Conservation (phyloP, 2,797 vertebrate species). For the Mionectes olivaceus region DNA sequence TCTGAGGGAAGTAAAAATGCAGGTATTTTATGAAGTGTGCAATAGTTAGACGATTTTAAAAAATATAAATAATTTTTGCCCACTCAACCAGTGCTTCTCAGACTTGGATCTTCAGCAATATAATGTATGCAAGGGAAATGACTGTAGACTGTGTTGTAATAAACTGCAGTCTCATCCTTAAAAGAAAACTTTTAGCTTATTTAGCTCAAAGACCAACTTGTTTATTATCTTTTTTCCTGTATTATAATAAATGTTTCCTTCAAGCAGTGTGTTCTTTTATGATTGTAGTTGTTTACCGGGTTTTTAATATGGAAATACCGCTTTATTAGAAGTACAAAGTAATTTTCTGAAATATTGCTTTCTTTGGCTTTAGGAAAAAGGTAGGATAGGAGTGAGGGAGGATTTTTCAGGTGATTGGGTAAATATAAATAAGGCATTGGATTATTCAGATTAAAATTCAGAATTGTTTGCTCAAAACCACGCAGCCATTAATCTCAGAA, state of each 20-base stretch:
- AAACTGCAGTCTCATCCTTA: neutral
- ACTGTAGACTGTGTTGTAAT: neutral
- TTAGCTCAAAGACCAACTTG: neutral
- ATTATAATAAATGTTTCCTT: neutral
- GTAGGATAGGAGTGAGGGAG: neutral
- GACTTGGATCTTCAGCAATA: neutral
- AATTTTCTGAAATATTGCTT: neutral
- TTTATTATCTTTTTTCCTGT: neutral
- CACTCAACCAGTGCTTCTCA: neutral
- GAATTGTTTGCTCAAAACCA: neutral
- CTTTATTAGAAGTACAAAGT: neutral
- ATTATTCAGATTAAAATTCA: slow-evolving; percentile 19
- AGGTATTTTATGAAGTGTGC: neutral
- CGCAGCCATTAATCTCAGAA: neutral
- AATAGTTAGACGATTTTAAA: neutral
- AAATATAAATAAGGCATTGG: slow-evolving; percentile 20
- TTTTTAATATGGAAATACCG: neutral
- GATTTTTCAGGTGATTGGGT: neutral
- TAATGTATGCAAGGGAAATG: neutral
- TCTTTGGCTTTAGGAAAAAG: neutral
- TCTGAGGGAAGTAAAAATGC: neutral
- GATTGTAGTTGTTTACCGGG: neutral
- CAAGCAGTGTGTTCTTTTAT: neutral
- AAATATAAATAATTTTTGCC: neutral
- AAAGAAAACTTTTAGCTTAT: neutral